Evolutionary conservation across 2,888 invertebrate genomes (phyloP).

Genomic region (Stomorhina lunata): DNA sequence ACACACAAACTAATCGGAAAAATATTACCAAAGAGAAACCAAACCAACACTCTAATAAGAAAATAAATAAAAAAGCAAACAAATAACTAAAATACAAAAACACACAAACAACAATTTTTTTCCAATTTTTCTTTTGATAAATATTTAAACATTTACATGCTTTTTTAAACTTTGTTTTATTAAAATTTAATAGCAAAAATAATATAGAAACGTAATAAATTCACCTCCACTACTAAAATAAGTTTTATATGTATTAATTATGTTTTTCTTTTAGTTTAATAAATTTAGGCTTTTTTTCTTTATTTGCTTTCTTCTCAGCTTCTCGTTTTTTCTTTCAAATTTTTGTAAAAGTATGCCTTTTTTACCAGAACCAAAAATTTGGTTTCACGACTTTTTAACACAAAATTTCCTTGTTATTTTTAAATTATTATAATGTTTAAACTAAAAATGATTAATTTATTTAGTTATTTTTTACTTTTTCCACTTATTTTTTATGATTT

Average conservation of each 20-base stretch:
- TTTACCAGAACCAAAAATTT: constrained; percentile 9
- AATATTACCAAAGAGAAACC: constrained; percentile 3
- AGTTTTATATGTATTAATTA: neutral
- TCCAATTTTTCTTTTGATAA: constrained; percentile 3
- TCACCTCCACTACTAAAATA: constrained; percentile 59
- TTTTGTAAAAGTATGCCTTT: constrained; percentile 9
- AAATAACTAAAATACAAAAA: constrained; percentile 24
- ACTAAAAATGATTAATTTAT: constrained; percentile 8
- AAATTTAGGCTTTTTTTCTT: constrained; percentile 1
- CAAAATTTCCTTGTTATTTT: constrained; percentile 7
- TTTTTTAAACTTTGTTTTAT: constrained; percentile 12
- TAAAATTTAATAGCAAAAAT: constrained; percentile 26
- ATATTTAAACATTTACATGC: constrained; percentile 42
- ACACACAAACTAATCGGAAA: neutral
- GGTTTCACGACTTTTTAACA: neutral
- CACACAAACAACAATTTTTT: constrained; percentile 53
- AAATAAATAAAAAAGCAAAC: constrained; percentile 47
- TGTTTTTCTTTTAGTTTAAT: constrained; percentile 4
- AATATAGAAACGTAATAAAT: constrained; percentile 50
- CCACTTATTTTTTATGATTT: constrained; percentile 36
- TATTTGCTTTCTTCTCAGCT: constrained; percentile 7
- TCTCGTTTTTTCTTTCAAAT: constrained; percentile 30
- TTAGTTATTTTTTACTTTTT: constrained; percentile 34
- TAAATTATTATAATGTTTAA: constrained; percentile 19
- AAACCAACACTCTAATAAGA: constrained; percentile 28